Evolutionary conservation across 2,113 vertebrate genomes (phyloP).

Genomic region (Emydura subglobosa): DNA sequence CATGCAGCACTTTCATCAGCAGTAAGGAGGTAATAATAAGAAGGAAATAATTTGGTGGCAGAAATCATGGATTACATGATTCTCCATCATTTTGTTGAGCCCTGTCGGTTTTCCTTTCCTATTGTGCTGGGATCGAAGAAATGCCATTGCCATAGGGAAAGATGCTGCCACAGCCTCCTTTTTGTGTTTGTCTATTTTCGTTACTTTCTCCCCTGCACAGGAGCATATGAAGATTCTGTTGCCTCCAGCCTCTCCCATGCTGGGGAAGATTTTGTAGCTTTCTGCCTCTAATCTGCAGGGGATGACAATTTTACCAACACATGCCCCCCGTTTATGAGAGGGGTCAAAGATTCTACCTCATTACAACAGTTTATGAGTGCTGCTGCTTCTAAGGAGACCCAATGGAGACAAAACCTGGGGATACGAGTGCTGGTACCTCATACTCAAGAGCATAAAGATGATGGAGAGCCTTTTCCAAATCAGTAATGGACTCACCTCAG

Average conservation of each 20-base stretch:
- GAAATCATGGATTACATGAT: background rate
- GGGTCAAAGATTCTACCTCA: background rate
- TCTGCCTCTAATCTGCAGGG: background rate
- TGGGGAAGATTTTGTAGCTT: background rate
- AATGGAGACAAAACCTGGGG: background rate
- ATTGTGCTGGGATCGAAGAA: background rate
- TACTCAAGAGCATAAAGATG: background rate
- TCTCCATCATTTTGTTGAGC: too few species aligned
- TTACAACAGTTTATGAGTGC: background rate
- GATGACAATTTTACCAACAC: background rate
- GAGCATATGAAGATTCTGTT: background rate
- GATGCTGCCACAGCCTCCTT: background rate
- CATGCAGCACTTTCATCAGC: background rate
- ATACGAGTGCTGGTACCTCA: background rate
- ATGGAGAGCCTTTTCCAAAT: background rate
- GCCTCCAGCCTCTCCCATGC: background rate
- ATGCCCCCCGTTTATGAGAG: background rate
- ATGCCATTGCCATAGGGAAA: rapidly evolving
- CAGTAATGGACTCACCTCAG: background rate
- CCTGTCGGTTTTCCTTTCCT: background rate
- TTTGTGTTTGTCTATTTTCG: background rate
- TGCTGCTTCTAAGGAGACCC: background rate
- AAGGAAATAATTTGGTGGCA: background rate
- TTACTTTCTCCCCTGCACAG: rapidly evolving
- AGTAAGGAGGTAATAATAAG: background rate